A percentile compares a stretch with the other conserved stretches of the same genome.
Conservation (phyloP, 2,113 vertebrate genomes). For the Bostrychus sinensis region DNA sequence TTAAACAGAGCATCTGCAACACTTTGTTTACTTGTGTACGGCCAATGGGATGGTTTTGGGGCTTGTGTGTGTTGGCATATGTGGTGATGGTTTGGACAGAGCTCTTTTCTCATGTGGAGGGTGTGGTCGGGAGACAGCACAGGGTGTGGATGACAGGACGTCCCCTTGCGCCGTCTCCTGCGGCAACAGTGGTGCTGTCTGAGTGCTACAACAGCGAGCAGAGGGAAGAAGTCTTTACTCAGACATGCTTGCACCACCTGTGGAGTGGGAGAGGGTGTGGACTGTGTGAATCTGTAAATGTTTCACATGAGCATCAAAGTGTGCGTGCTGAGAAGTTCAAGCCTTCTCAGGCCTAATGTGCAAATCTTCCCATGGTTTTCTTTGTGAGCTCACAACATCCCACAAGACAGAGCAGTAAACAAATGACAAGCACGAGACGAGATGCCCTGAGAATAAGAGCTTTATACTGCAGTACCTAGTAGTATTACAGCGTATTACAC, state of each 20-base stretch:
- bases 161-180: constrained; percentile 56
- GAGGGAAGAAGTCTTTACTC: constrained; percentile 46
- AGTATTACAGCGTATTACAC: constrained; percentile 39
- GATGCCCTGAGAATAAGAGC: constrained; percentile 54
- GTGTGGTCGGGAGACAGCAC: constrained; percentile 69
- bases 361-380: constrained; percentile 62
- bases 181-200: constrained; percentile 52
- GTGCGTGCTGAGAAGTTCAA: constrained; percentile 34
- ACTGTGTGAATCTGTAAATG: constrained; percentile 68
- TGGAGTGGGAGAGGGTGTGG: constrained; percentile 61
- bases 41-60: constrained; percentile 54
- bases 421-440: constrained; percentile 30
- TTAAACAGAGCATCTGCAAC: constrained; percentile 55
- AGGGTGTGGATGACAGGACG: constrained; percentile 62
- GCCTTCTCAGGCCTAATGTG: constrained; percentile 58
- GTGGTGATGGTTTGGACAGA: constrained; percentile 56
- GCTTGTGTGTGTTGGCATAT: constrained; percentile 58
- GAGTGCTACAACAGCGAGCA: constrained; percentile 24
- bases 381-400: constrained; percentile 30
- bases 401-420: constrained; percentile 29
- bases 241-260: constrained; percentile 64
- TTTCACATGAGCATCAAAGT: constrained; percentile 72
- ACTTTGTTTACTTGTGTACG: constrained; percentile 72
- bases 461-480: constrained; percentile 53
- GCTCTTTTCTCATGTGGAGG: constrained; percentile 73